Evolutionary conservation across 2,113 vertebrate genomes (phyloP).

Genomic region (Gobiocypris rarus): DNA sequence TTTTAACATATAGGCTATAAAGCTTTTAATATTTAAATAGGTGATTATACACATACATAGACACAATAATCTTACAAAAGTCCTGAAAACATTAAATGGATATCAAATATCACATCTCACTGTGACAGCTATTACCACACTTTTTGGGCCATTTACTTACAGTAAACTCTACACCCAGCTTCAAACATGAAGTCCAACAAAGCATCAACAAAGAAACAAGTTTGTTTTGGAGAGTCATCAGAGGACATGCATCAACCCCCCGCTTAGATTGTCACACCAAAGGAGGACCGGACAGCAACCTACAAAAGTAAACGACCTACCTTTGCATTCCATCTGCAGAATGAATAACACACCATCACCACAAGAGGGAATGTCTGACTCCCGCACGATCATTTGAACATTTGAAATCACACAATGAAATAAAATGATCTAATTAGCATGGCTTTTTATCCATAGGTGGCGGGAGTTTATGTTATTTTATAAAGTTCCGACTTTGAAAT

Average conservation of each 20-base stretch:
- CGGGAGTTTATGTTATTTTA: neutral
- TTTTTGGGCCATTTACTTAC: too few species aligned
- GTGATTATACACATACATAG: neutral
- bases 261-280: neutral
- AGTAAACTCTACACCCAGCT: slow-evolving; percentile 18
- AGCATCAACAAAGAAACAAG: slow-evolving; percentile 41
- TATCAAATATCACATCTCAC: too few species aligned
- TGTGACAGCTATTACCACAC: too few species aligned
- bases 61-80: neutral
- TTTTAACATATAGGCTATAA: neutral
- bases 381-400: neutral
- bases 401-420: neutral
- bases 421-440: neutral
- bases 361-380: neutral
- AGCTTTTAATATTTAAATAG: too few species aligned
- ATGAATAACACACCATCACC: neutral
- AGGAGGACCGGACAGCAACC: slow-evolving; percentile 3
- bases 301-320: slow-evolving; percentile 1
- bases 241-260: slow-evolving; percentile 24
- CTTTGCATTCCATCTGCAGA: neutral
- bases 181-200: slow-evolving; percentile 37
- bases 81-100: neutral
- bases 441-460: neutral
- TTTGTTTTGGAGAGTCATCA: slow-evolving; percentile 48
- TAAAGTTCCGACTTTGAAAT: neutral